These are phyloP conservation scores for Drosophila leontia DNA, from an alignment of 1,140 invertebrate species.

Conservation along the genomic window DNA sequence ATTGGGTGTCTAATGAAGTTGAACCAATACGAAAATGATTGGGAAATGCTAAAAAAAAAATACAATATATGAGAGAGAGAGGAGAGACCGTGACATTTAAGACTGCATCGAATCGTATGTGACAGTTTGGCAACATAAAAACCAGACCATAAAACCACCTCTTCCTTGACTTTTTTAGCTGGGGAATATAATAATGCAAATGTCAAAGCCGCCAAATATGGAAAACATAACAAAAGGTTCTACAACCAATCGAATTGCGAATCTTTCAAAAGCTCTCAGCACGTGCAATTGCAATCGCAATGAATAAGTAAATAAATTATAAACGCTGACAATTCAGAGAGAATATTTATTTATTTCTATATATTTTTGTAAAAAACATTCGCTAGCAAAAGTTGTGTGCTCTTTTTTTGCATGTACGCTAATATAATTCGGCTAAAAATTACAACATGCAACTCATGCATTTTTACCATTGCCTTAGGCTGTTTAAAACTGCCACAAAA, in stretches of 20 bases:
- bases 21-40: constrained; percentile 48
- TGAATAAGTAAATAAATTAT: constrained; percentile 48
- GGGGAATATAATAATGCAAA: constrained; percentile 19
- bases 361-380: not conserved
- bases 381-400: not conserved
- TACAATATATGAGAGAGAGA: not conserved
- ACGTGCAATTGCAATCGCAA: constrained; percentile 27
- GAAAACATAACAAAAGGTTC: constrained; percentile 40
- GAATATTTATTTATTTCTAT: constrained; percentile 22
- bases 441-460: constrained; percentile 35
- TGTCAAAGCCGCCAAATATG: constrained; percentile 43
- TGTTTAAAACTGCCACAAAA: constrained; percentile 31
- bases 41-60: constrained; percentile 11
- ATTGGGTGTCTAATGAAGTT: constrained; percentile 50
- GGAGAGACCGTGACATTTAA: constrained; percentile 56
- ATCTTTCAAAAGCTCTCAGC: constrained; percentile 22
- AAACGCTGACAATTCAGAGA: constrained; percentile 11
- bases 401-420: constrained; percentile 10
- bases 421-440: constrained; percentile 20
- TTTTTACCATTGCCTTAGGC: constrained; percentile 14
- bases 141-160: constrained; percentile 21
- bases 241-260: not conserved
- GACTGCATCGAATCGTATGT: constrained; percentile 21
- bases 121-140: constrained; percentile 23
- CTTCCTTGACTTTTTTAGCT: constrained; percentile 33